These are phyloP conservation scores for Scaptomyza graminum DNA, from an alignment of 1,140 invertebrate genomes.

Conservation along the genomic window DNA sequence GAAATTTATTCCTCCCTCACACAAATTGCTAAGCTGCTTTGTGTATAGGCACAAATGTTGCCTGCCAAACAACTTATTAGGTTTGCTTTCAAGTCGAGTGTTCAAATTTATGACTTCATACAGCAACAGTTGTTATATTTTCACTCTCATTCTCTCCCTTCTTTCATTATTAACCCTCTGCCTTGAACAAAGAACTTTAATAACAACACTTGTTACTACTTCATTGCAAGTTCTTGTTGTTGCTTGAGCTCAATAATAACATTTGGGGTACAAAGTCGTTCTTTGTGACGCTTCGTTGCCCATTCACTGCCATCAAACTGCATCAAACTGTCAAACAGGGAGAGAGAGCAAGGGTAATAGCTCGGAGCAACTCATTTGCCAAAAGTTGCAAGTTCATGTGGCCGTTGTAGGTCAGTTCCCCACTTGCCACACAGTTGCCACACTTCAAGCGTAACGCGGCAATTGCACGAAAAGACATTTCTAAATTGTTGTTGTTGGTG, in stretches of 20 bases:
- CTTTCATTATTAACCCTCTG: constrained; percentile 33
- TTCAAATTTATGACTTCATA: constrained; percentile 57
- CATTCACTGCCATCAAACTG: constrained; percentile 40
- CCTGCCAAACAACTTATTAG: constrained; percentile 44
- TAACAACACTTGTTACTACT: constrained; percentile 42
- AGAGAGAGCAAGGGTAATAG: not conserved
- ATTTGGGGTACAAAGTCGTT: constrained; percentile 34
- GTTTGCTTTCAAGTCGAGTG: constrained; percentile 29
- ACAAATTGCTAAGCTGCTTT: constrained; percentile 46
- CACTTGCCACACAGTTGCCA: constrained; percentile 23
- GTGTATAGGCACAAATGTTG: constrained; percentile 6
- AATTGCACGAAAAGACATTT: constrained; percentile 47
- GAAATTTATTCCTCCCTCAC: constrained; percentile 49
- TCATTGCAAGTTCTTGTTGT: constrained; percentile 33
- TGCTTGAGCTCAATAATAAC: constrained; percentile 47
- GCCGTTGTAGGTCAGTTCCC: constrained; percentile 49
- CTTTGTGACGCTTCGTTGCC: constrained; percentile 48
- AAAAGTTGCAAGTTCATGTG: constrained; percentile 61
- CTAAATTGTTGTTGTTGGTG: not conserved
- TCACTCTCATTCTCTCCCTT: not conserved
- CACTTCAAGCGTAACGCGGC: constrained; percentile 50
- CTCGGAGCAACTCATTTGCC: constrained; percentile 32
- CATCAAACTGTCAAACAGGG: constrained; percentile 37
- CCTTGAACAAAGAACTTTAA: not conserved
- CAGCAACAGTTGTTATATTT: constrained; percentile 53